Base-by-base conservation (phyloP, 2,797 vertebrate species). In the Hippocampus kuda region DNA sequence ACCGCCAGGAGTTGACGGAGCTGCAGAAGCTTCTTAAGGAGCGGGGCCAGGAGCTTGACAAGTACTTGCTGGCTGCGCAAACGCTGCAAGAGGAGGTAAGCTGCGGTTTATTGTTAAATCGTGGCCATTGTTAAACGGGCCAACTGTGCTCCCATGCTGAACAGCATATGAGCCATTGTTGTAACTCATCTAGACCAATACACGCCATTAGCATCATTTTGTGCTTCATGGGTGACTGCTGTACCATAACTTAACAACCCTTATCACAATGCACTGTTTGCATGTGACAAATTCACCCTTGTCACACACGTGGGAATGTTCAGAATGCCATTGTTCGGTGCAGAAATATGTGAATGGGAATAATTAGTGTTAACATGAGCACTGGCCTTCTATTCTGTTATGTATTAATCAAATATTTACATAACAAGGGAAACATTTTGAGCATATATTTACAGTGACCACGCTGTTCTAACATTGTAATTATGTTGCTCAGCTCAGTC, bases 1-100 rank as follows among this genome's bases (percentile, higher is more conserved):
- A 94, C 76, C 92, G 92, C 26, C 88, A 84, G 72, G 95, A 98
- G 77, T 85, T 95, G 72, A 74, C 89, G 0, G 95, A 97, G 67
- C 85, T 94, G 78, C 95, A 98, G 77, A 91, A 86, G 66, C 94
- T 94, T 66, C 78, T 99, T 75, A 93, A 92, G 76, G 95, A 97
- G 54, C 93, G 93, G 72, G 91, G 84, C 54, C 80, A 90, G 42
- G 97, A 98, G 78, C 85, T 94, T 69, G 95, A 98, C 61, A 94
- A 91, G 70, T 89, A 89, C 34, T 86, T 84, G 18, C 76, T 91
- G 81, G 71, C 87, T 20, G 77, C 89, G 67, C 75, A 88, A 81
- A 91, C 87, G 66, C 89, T 96, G 71, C 92, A 97, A 78, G 94
- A 94, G 48, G 92, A 97, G 95, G 97, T 98, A 91, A 83, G 16